phyloP scores from a whole-genome alignment of 30 jellyfish, hydroid and myxozoan species.

The Mastigias papua region DNA sequence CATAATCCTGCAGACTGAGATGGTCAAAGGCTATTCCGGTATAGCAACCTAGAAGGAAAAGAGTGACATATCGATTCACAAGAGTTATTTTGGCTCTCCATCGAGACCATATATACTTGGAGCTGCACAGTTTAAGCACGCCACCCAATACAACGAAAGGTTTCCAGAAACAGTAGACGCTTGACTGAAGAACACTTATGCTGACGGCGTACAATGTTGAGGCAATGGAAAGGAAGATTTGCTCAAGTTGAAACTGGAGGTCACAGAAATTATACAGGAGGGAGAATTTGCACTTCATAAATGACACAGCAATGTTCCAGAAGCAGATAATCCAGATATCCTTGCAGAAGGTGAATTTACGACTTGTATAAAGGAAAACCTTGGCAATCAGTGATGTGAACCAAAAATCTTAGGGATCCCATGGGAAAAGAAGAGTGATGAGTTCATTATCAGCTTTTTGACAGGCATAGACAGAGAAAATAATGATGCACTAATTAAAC shows the following conservation, averaged over 20 bases:
- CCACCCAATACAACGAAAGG: conserved; percentile 35
- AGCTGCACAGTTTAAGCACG: conserved; percentile 62
- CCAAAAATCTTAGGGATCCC: conserved; percentile 78
- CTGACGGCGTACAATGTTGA: conserved; percentile 4
- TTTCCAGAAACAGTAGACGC: background rate
- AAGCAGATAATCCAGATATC: conserved; percentile 14
- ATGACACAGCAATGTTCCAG: conserved; percentile 68
- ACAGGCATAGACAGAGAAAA: conserved; percentile 31
- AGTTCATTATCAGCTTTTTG: conserved; percentile 42
- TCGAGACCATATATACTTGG: conserved; percentile 74
- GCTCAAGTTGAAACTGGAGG: conserved; percentile 60
- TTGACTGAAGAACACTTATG: background rate
- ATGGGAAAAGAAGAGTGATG: conserved; percentile 79
- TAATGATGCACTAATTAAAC: conserved; percentile 54
- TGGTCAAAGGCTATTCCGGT: conserved; percentile 76
- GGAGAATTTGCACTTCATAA: conserved; percentile 67
- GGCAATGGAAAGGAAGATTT: conserved; percentile 20
- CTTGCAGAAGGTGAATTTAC: conserved; percentile 34
- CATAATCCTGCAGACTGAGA: conserved; percentile 72
- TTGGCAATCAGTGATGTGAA: conserved; percentile 56
- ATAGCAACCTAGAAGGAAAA: conserved; percentile 52
- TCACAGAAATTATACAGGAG: conserved; percentile 49
- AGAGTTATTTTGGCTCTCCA: conserved; percentile 72
- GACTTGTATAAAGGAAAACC: conserved; percentile 48
- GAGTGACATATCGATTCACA: conserved; percentile 65